Evolutionary conservation across 2,113 vertebrate species (phyloP).

Genomic region (Oplegnathus fasciatus): DNA sequence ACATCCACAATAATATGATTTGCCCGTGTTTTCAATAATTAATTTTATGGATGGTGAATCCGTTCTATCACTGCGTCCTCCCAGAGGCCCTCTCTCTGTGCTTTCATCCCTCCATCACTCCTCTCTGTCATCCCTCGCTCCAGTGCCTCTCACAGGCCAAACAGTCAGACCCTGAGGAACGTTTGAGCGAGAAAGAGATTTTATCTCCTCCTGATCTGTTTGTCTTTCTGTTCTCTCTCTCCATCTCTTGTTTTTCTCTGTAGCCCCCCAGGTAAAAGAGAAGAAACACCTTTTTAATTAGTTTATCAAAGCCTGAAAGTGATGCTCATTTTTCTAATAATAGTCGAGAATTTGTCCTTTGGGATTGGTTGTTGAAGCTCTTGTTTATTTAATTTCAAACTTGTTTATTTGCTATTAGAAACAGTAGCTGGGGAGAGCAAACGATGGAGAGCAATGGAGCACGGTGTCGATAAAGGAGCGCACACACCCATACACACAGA

Average conservation of each 20-base stretch:
- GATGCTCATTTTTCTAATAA: slow-evolving; percentile 71
- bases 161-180: slow-evolving; percentile 54
- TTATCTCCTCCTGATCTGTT: slow-evolving; percentile 63
- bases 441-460: slow-evolving; percentile 35
- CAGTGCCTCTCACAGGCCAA: slow-evolving; percentile 58
- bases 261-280: slow-evolving; percentile 53
- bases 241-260: slow-evolving; percentile 27
- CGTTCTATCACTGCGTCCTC: slow-evolving; percentile 51
- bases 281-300: slow-evolving; percentile 78
- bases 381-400: slow-evolving; percentile 71
- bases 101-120: slow-evolving; percentile 72
- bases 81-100: slow-evolving; percentile 59
- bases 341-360: slow-evolving; percentile 50
- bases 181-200: slow-evolving; percentile 34
- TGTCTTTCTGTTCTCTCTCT: slow-evolving; percentile 33
- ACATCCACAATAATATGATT: slow-evolving; percentile 76
- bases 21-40: slow-evolving; percentile 78
- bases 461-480: slow-evolving; percentile 15
- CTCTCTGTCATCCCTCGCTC: slow-evolving; percentile 60
- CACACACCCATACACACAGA: slow-evolving; percentile 40
- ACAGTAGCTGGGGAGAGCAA: slow-evolving; percentile 50
- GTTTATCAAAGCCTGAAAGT: slow-evolving; percentile 71
- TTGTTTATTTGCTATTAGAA: slow-evolving; percentile 67
- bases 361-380: slow-evolving; percentile 57
- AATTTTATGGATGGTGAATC: slow-evolving; percentile 77